Base-by-base conservation (phyloP, 2,888 invertebrate species). In the Mesorhabditis belari region DNA sequence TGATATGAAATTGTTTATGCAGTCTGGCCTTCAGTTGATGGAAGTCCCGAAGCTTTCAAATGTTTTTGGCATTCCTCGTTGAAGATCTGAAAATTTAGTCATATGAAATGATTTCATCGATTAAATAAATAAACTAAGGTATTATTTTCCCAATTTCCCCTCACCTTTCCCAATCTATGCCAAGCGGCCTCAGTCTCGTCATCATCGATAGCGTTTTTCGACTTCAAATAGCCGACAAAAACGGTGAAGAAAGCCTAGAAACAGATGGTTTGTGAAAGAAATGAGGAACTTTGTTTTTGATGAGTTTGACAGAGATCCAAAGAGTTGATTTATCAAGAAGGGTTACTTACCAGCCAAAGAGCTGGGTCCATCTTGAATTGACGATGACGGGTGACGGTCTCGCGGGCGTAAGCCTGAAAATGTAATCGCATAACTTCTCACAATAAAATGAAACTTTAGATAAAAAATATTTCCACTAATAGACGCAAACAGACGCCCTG, bases 341-440 rank as follows among this genome's bases (percentile, higher is more conserved):
- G 26, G 17, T 9, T 9, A 21, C 62, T 52, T 57, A 74, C 75
- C 60, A 63, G 60, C 76, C 77, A 77, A 27, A 77, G 65, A n/a
- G 71, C 66, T 6, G 76, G 75, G 44, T 77, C 77, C 76, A 79
- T 76, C 61, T 79, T 79, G 74, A 66, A 79, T 44, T 67, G 67
- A 6, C 75, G 67, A 53, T 79, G 79, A 25, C 77, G 72, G 61
- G 72, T 73, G 62, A 79, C 65, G 23, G 71, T 72, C 58, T 78
- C 78, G 23, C 76, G 73, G 12, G 73, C 73, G 62, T 75, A 77
- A 6, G 73, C 76, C 24, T 26, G 26, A 53, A 52, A 59, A 35
- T 35, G 6, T 9, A 35, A 35, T 35, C 9, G 35, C 17, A 35
- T 17, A 17, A 17, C 17, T 12, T 12, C 9, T 35, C n/a, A n/a